Evolutionary conservation across 2,113 vertebrate species (phyloP).

Genomic region (Coreoperca whiteheadi): DNA sequence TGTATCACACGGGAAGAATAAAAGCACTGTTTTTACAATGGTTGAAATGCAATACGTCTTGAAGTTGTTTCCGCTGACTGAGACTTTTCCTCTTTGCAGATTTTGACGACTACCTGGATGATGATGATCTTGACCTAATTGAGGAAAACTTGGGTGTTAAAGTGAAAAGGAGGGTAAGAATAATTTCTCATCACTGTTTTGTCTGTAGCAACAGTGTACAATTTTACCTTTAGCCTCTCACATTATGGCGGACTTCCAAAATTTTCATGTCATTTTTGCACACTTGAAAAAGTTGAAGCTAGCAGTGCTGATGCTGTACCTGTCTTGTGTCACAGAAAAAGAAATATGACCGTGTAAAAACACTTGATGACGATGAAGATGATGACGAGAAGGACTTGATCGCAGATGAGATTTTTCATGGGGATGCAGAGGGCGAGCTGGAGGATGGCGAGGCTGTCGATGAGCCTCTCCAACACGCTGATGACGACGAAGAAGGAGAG

Average conservation of each 20-base stretch:
- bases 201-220: neutral
- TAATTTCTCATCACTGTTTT: neutral
- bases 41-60: neutral
- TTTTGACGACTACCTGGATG: slow-evolving; percentile 94
- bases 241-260: neutral
- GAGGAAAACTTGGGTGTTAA: slow-evolving; percentile 99
- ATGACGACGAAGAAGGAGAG: slow-evolving; percentile 93
- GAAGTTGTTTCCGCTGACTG: slow-evolving; percentile 13
- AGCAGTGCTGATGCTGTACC: neutral
- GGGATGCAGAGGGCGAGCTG: slow-evolving; percentile 92
- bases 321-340: slow-evolving; percentile 83
- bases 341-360: slow-evolving; percentile 95
- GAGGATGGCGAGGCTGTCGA: slow-evolving; percentile 91
- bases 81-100: slow-evolving; percentile 73
- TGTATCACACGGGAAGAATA: neutral
- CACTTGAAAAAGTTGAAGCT: neutral
- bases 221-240: neutral
- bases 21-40: neutral
- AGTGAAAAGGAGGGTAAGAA: slow-evolving; percentile 95
- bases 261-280: neutral
- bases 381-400: slow-evolving; percentile 95
- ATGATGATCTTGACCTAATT: slow-evolving; percentile 98
- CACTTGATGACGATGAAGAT: slow-evolving; percentile 96
- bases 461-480: slow-evolving; percentile 86
- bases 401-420: slow-evolving; percentile 96